Base-by-base conservation (phyloP, 2,888 invertebrate species). In the Chorisops tibialis region DNA sequence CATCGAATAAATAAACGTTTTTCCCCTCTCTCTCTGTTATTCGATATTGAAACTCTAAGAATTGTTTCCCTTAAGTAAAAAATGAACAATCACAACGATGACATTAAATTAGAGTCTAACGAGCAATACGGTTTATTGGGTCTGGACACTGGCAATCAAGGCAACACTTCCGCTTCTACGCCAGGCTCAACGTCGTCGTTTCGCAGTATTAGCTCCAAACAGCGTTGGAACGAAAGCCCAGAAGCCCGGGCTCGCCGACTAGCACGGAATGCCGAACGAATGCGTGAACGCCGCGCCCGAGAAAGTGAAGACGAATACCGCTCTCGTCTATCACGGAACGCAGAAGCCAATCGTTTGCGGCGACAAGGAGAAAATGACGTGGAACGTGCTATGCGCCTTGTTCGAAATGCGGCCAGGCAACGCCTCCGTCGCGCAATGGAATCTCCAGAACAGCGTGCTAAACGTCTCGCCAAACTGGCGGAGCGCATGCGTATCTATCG, bases 211-310 rank as follows among this genome's bases (percentile, higher is more conserved):
- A 50, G 59, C 14, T 64, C 64, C 52, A 71, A 75, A 62, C 77
- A 77, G 65, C 72, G 77, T 48, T 78, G 78, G 77, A 78, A 78
- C 71, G 78, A 78, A 68, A 78, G 78, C 67, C 76, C 78, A 22
- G 77, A 78, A 67, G 78, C 78, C 35, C 69, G 78, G 59, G 74
- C 73, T 47, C 73, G 78, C 50, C 75, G 78, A 48, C 68, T 78
- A 68, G 77, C 78, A 54, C 74, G 78, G 64, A 78, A 78, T 74
- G 78, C 78, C 66, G 74, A 77, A 63, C 72, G 78, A 59, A 78
- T 78, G 78, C 73, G 78, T 19, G 78, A 78, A 39, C 77, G 77
- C 67, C 71, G 78, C 14, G 68, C 77, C 1, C 76, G 75, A 64
- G 78, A 78, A 66, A 70, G 72, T 35, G 75, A 75, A 59, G 73